Evolutionary conservation across 2,113 vertebrate genomes (phyloP), one percentile per base, ranked within the genome.

Genomic region (Megaceryle maxima): DNA sequence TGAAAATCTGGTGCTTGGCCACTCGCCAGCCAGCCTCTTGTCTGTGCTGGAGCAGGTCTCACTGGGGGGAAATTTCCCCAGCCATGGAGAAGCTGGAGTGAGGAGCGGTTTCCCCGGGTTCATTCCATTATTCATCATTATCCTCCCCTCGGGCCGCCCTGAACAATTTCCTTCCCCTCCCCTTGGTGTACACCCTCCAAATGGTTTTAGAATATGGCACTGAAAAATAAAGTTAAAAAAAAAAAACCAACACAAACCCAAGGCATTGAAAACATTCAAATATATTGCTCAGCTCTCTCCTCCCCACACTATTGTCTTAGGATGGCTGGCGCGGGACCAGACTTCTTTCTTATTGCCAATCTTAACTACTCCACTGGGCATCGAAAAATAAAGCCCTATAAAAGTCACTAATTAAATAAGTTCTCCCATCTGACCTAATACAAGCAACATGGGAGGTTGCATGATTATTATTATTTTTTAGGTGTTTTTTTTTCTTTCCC

Each of bases 401-500:
- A 94, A 96, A 96, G 92, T 96, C 88, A 96, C 95, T 96, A 96
- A 97, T 95, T 94, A 97, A 91, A 91, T 97, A 97, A 94, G 93
- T 96, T 95, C 94, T 97, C 96, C 90, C 91, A 94, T 96, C 73
- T 97, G 95, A 97, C 95, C 91, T 95, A 91, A 88, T 88, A 95
- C 81, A 94, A 94, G 91, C 87, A 96, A 90, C 91, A 95, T 92
- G 91, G 91, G 92, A 95, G 94, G 92, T 67, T 97, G 90, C 6
- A 0, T 37, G 92, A 75, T 80, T 74, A 78, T 82, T 83, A 2
- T 57, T 69, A 83, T 79, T 75, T 81, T 53, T 43, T 22, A 26
- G 4, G 14, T 24, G 24, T 39, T 29, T 37, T 55, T 57, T 70
- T 87, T 39, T 78, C 39, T n/a, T 28, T 5, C 3, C 24, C 46